phyloP scores from a whole-genome alignment of 1,140 invertebrate species.

The Anoplolepis gracilipes region DNA sequence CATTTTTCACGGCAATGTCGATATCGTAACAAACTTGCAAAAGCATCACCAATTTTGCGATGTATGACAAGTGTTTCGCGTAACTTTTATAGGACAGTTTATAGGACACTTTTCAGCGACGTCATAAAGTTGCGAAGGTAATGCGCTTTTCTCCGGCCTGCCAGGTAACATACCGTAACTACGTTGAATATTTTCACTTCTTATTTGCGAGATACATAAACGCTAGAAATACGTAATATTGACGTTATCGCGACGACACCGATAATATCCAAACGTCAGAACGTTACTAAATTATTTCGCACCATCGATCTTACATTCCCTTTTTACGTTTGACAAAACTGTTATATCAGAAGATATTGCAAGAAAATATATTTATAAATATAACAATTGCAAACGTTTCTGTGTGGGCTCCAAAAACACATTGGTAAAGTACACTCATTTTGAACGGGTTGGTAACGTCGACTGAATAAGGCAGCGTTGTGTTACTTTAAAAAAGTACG shows the following conservation, averaged over 20 bases:
- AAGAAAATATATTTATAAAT: neutral
- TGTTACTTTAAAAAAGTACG: neutral
- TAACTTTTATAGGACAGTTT: conserved; percentile 73
- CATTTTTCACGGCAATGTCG: conserved; percentile 9
- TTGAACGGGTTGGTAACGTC: neutral
- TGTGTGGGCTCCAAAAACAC: neutral
- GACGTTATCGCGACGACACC: conserved; percentile 40
- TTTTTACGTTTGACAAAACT: neutral
- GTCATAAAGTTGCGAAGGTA: conserved; percentile 70
- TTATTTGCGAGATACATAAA: conserved; percentile 68
- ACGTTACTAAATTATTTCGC: conserved; percentile 67
- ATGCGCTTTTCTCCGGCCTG: conserved; percentile 46
- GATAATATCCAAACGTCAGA: conserved; percentile 58
- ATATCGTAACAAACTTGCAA: conserved; percentile 61
- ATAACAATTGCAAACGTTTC: neutral
- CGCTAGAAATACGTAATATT: conserved; percentile 37
- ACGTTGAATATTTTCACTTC: conserved; percentile 64
- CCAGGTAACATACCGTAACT: conserved; percentile 46
- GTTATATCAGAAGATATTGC: neutral
- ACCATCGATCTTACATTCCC: conserved; percentile 40
- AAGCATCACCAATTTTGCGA: conserved; percentile 68
- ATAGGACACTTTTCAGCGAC: conserved; percentile 68
- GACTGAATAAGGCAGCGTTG: neutral
- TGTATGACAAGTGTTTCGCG: conserved; percentile 70
- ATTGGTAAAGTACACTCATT: neutral